phyloP scores from a whole-genome alignment of 2,797 vertebrate species.

The Silurus aristotelis region DNA sequence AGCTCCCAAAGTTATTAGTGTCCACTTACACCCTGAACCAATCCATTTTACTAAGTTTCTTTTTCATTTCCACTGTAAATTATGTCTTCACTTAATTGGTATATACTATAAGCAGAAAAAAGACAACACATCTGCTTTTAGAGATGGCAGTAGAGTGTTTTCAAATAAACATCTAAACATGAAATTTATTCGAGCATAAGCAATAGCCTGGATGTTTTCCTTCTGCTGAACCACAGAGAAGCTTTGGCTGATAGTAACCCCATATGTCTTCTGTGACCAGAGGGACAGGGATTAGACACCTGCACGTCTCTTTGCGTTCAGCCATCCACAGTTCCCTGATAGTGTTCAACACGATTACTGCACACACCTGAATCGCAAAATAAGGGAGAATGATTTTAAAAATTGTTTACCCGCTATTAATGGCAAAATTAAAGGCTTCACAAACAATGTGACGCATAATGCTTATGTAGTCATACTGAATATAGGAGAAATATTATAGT shows the following conservation, averaged over 20 bases:
- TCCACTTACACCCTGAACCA: not conserved
- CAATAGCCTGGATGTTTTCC: not conserved
- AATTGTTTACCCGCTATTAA: not conserved
- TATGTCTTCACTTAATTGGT: not conserved
- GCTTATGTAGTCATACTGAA: not conserved
- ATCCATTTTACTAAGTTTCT: not conserved
- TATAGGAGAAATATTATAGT: not conserved
- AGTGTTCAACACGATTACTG: not conserved
- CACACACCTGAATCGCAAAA: not conserved
- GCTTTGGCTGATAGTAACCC: constrained; percentile 63
- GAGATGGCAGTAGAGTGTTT: not conserved
- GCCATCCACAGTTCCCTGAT: not conserved
- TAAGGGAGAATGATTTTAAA: not conserved
- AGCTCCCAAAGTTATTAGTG: too few species aligned
- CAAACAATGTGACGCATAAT: not conserved
- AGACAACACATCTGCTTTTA: not conserved
- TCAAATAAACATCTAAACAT: not conserved
- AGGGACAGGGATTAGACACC: constrained; percentile 57
- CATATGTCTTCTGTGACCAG: constrained; percentile 38
- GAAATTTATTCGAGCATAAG: not conserved
- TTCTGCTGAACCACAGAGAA: constrained; percentile 21
- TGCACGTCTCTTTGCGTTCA: constrained; percentile 38
- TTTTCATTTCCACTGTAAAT: not conserved
- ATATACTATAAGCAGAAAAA: not conserved
- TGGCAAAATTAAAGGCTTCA: not conserved